A percentile compares a stretch with the other conserved stretches of the same genome.
These are phyloP conservation scores for Gerris lacustris DNA, from an alignment of 2,888 invertebrate species.

Conservation along the genomic window DNA sequence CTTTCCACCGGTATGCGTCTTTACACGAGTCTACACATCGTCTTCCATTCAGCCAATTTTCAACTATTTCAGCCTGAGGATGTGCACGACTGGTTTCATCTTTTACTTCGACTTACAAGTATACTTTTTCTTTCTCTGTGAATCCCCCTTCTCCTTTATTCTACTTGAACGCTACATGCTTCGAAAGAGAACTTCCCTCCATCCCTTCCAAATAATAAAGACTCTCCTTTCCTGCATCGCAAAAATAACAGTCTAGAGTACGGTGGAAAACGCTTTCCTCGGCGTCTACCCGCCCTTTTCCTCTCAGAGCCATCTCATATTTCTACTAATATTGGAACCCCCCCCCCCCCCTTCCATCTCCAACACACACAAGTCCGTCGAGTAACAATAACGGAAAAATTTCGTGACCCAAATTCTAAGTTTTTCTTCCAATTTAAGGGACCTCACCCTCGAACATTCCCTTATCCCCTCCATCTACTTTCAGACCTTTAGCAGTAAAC, in stretches of 20 bases:
- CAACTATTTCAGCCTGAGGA: no score
- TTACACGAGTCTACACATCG: no score
- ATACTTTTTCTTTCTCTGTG: no score
- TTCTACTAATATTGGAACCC: constrained; percentile 3
- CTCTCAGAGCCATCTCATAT: not conserved
- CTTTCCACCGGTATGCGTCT: no score
- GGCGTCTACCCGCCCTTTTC: no score
- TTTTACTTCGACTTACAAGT: no score
- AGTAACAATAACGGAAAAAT: constrained; percentile 5
- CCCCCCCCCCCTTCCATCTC: not conserved
- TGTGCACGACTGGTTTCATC: no score
- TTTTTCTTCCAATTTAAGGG: not conserved
- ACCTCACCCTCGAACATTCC: not conserved
- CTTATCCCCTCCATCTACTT: not conserved
- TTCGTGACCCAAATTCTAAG: constrained; percentile 5
- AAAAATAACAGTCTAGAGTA: constrained; percentile 3
- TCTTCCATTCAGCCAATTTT: no score
- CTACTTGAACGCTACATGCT: no score
- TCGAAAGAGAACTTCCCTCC: not conserved
- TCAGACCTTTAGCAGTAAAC: not conserved
- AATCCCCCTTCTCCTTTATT: no score
- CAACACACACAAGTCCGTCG: not conserved
- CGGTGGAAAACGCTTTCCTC: not conserved
- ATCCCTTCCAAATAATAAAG: constrained; percentile 1
- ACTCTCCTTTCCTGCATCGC: not conserved